These are phyloP conservation scores for Sminthurides aquaticus DNA, from an alignment of 2,888 invertebrate species.

Conservation along the genomic window DNA sequence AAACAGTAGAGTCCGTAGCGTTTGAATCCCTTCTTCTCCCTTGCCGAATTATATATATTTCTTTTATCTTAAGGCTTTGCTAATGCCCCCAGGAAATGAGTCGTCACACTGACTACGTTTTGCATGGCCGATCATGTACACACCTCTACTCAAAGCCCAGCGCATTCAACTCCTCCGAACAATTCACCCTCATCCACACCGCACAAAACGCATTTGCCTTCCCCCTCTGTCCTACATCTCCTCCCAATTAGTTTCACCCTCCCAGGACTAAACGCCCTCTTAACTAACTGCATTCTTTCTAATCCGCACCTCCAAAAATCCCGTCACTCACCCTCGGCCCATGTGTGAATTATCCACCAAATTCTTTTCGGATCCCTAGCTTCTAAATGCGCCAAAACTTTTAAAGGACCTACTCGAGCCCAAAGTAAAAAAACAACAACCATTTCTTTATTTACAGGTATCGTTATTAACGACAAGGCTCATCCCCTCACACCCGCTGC, in stretches of 20 bases:
- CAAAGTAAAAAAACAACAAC: neutral
- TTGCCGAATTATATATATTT: too few species aligned
- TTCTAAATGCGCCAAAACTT: neutral
- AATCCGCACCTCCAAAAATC: too few species aligned
- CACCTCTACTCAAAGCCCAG: constrained; percentile 1
- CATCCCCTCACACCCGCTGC: constrained; percentile 51
- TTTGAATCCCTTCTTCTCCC: too few species aligned
- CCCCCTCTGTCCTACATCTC: neutral
- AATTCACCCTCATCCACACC: neutral
- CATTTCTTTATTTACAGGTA: constrained; percentile 53
- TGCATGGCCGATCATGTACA: neutral
- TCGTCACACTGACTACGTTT: neutral
- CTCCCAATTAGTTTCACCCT: neutral
- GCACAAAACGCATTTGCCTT: too few species aligned
- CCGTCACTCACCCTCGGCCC: too few species aligned
- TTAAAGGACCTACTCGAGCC: neutral
- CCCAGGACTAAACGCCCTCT: too few species aligned
- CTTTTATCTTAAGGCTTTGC: too few species aligned
- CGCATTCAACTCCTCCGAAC: neutral
- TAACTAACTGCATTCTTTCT: too few species aligned
- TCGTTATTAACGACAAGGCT: constrained; percentile 67
- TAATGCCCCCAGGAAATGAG: neutral
- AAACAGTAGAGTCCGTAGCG: too few species aligned
- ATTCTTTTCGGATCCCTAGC: too few species aligned
- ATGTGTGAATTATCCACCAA: too few species aligned